Base-by-base conservation (phyloP, 2,797 vertebrate genomes). In the Ctenosaura bakeri region DNA sequence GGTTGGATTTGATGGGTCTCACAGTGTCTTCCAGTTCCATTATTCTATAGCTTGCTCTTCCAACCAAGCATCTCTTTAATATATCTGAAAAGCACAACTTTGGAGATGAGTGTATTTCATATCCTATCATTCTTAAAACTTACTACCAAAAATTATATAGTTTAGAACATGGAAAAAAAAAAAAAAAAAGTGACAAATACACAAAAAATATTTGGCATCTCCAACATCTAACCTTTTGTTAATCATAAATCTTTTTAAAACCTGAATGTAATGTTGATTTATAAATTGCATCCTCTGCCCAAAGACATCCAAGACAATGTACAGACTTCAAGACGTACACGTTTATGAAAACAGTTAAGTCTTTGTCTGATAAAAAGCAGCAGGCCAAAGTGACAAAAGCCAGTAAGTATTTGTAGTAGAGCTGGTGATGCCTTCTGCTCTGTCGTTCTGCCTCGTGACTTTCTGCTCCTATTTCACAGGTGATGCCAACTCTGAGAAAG, bases 381-480 rank as follows among this genome's bases (percentile, higher is more conserved):
- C 16, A 59, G 52, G 16, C 3, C 9, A 20, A 9, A 42, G 13
- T 38, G 9, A 86, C 64, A 64, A 52, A 38, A 81, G 6, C 7
- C 56, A 10, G 32, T 26, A 16, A 69, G 4, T 9, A 16, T 52
- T 9, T 38, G 1, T 18, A 50, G 78, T 74, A 42, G 9, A 69
- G 52, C 18, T 6, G 50, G 69, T 5, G 4, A 3, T 0, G 18
- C 2, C 18, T 85, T 83, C 32, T 16, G 14, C 35, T 66, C 18
- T 32, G 52, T 20, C 46, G 6, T 6, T 69, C 8, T 26, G 12
- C 24, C 5, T 73, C 16, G 18, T 59, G 2, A 18, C 4, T 18
- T 71, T 69, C 32, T 22, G 24, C 8, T 86, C 89, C 38, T 6
- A 79, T 86, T 89, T 89, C 92, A 4, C 93, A 97, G 95, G 92